Evolutionary conservation across 1,140 invertebrate genomes (phyloP), one percentile per base, ranked within the genome.

Genomic region (Oedothorax gibbosus): DNA sequence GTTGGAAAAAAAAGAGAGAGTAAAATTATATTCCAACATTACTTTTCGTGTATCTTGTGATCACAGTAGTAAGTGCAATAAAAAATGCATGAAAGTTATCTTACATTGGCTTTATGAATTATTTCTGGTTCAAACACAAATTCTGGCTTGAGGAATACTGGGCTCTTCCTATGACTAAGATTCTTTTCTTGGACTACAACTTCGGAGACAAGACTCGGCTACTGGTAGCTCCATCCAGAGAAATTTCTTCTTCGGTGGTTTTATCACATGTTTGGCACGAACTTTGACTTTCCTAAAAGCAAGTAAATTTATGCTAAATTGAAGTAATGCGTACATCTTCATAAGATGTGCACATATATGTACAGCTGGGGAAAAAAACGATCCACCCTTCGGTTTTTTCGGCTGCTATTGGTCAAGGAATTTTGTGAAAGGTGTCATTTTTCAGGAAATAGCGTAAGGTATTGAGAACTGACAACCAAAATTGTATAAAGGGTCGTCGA

Each of bases 61-160:
- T 5, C 35, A 35, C 35, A 35, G 35, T 35, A 35, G 35, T 5
- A 35, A 35, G 35, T 35, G 35, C 35, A 35, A 5, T 5, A 35
- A 35, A 35, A 35, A 35, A 35, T 35, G 35, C 35, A 5, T 21
- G 20, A 51, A 54, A 54, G 7, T 11, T 10, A 8, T 18, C 72
- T 82, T 65, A 82, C 80, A 64, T 82, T 82, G 15, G 80, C 80
- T 64, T 73, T 82, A 50, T 82, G 80, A 60, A 82, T 73, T 18
- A 82, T 82, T 21, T 82, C 80, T 0, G 80, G 80, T 56, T 82
- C 80, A 73, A 82, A 73, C 6, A 73, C 56, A 54, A 82, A 82
- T 35, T 82, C 80, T 10, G 80, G 80, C n/a, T 64, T 73, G 15
- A 82, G 80, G 53, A 21, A 82, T 10, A 20, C 35, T 10, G 80